Base-by-base conservation (phyloP, 2,113 vertebrate genomes). In the Ursus arctos region DNA sequence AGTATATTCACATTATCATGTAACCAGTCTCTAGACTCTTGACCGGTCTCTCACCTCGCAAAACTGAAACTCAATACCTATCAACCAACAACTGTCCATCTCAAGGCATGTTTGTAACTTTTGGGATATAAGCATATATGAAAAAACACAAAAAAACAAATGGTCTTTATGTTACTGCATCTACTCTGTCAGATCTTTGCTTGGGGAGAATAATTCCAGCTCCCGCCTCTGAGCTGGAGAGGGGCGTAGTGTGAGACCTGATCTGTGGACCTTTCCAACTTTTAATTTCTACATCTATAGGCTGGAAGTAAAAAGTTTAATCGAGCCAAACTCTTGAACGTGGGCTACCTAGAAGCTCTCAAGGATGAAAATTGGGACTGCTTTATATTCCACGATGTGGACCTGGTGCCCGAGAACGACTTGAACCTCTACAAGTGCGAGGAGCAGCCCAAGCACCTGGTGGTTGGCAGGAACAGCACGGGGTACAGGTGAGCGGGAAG, bases 321-420 rank as follows among this genome's bases (percentile, higher is more conserved):
- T 98, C 99, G 99, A 88, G 99, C 99, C 96, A 99, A 99, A 98
- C 98, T 99, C 97, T 98, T 99, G 97, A 99, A 99, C 72, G 98
- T 99, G 67, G 99, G 99, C 19, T 99, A 99, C 97, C 94, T 99
- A 95, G 99, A 99, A 97, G 99, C 99, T 12, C 98, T 99, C 86
- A 99, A 99, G 97, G 99, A 99, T 97, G 98, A 98, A 36, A 98
- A 85, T 40, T 99, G 99, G 99, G 99, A 99, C 84, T 99, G 99
- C 96, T 99, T 99, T 94, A 99, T 99, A 97, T 99, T 99, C 98
- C 99, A 99, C 2, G 99, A 99, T 55, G 99, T 99, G 92, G 99
- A 99, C 97, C 98, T 99, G 94, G 98, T 99, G 93, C 99, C 99
- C 0, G 99, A 99, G 98, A 99, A 99, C 43, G 99, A 99, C 98